Evolutionary conservation across 1,140 invertebrate species (phyloP), one percentile per base, ranked within the genome.

Genomic region (Tetramorium alpestre): DNA sequence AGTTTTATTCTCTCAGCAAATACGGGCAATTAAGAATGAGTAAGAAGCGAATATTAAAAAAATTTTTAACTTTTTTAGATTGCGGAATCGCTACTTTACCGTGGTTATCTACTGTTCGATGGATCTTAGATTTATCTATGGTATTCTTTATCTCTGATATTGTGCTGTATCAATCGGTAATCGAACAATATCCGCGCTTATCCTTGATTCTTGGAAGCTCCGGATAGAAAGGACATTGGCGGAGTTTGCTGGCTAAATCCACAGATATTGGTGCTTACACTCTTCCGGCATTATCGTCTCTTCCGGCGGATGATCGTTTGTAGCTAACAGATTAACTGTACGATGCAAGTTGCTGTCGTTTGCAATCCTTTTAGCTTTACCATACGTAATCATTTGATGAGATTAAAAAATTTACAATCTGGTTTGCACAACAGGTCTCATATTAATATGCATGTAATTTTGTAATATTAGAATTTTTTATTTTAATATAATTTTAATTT

Each of bases 301-400:
- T 22, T 22, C 13, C 60, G 22, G 38, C 38, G 47, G 22, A 54
- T 33, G 22, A 49, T 67, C 64, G 51, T 65, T 64, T 13, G 10
- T n/a, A 41, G 33, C 51, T 77, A 88, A 88, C 58, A 41, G 58
- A 88, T 89, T 85, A 85, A 47, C 25, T 2, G 47, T 1, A 65
- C 10, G 11, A 7, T 44, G 54, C 22, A 58, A 62, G 54, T 47
- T 44, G 41, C 38, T 75, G 38, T 77, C 18, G 18, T 77, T 77
- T 25, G 41, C 56, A 47, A 77, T 65, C 10, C 6, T 78, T 47
- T 3, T 49, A 81, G 16, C 22, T 70, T 54, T 81, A 28, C 22
- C 2, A 18, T 78, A 78, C 18, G 10, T 22, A 65, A 65, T 47
- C 18, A 22, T 28, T 10, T n/a, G 18, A 64, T 49, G 6, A 7